Evolutionary conservation across 37 sponge, comb jelly and placozoan species (phyloP), one percentile per base, ranked within the genome.

Genomic region (Spongilla lacustris): DNA sequence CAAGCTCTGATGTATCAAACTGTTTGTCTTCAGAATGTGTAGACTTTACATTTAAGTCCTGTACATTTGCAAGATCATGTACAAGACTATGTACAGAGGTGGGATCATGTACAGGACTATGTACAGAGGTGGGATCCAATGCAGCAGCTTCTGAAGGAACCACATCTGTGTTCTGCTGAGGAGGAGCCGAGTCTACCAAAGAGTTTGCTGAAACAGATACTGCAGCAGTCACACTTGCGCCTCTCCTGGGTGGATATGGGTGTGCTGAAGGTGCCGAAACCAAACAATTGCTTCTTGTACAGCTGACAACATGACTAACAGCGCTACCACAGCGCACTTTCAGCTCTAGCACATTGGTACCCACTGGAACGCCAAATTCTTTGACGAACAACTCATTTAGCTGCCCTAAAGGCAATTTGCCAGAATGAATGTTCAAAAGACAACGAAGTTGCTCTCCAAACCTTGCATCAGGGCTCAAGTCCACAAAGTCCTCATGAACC

Each of bases 391-490:
- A 23, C 25, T 37, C 48, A 26, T 77, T 41, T 27, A 92, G 77
- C 28, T 80, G 73, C 22, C 73, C 78, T 28, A 88, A 68, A 9
- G 85, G 69, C 4, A 92, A 28, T 11, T 76, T 50, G 68, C 89
- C 89, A 68, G 84, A 49, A 67, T 81, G 32, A 0, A 72, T 27
- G 26, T 85, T 84, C 24, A 92, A 79, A 6, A 92, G 84, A 68
- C 80, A 37, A 27, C 92, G 81, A 28, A 92, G 28, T 72, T 87
- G 88, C 85, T 92, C 92, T 19, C 69, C 79, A 30, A 85, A 81
- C 4, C 79, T 58, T 1, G 58, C 58, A 58, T 58, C 58, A 17
- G 19, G 58, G 19, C 58, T 58, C 19, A 58, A 17, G 58, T 58
- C 58, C 11, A 58, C 1, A 1, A 58, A 13, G 58, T 58, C 19